Conservation (phyloP, 2,888 invertebrate genomes). For the Tortrix viridana region DNA sequence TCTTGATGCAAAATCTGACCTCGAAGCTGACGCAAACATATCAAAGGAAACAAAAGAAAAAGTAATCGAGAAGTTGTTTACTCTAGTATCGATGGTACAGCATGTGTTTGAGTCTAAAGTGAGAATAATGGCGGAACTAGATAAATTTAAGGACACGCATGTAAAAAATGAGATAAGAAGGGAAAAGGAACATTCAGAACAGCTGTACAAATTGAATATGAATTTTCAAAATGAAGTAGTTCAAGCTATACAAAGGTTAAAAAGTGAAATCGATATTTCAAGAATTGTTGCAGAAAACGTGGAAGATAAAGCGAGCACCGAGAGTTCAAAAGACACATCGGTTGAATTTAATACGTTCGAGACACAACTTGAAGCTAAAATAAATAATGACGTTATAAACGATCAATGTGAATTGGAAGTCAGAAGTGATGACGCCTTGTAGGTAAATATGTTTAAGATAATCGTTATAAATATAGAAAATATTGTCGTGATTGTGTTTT, state of each 20-base stretch:
- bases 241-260: conserved; percentile 72
- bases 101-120: conserved; percentile 78
- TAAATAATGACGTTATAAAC: conserved; percentile 10
- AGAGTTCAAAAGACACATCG: conserved; percentile 56
- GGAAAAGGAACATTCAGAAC: conserved; percentile 77
- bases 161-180: conserved; percentile 71
- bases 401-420: conserved; percentile 8
- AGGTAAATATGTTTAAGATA: background rate
- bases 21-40: conserved; percentile 76
- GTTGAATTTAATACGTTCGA: conserved; percentile 60
- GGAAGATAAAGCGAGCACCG: conserved; percentile 49
- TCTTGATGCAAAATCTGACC: conserved; percentile 73
- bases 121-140: conserved; percentile 73
- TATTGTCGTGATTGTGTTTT: conserved; percentile 21
- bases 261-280: conserved; percentile 73
- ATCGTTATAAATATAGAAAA: background rate
- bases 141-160: conserved; percentile 75
- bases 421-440: conserved; percentile 18
- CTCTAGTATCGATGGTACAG: conserved; percentile 76
- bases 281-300: conserved; percentile 58
- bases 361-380: conserved; percentile 7
- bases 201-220: conserved; percentile 76
- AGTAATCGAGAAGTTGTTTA: conserved; percentile 74
- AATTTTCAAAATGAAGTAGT: conserved; percentile 77
- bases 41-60: conserved; percentile 74